Percentiles rank a stretch among this genome's conserved stretches.
These are phyloP conservation scores for Nicator chloris DNA, from an alignment of 2,113 vertebrate species.

Conservation along the genomic window DNA sequence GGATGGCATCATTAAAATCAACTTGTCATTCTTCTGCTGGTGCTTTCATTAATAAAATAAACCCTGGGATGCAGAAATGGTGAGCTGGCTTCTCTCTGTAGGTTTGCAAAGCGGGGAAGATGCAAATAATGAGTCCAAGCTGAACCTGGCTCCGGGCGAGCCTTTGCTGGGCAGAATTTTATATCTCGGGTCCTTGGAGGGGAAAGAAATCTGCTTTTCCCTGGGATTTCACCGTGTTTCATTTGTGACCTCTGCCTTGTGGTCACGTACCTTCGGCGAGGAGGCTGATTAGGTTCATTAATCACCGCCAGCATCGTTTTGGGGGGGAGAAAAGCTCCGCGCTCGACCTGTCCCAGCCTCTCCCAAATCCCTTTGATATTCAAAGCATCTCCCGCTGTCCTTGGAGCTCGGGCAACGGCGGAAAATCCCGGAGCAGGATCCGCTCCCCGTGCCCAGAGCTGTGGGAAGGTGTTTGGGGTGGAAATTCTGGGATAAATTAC, in stretches of 20 bases:
- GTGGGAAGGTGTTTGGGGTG: accelerated
- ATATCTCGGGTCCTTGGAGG: not conserved
- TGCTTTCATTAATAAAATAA: not conserved
- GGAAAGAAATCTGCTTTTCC: not conserved
- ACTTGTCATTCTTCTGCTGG: not conserved
- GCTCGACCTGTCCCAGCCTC: not conserved
- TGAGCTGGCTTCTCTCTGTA: not conserved
- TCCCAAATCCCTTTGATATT: not conserved
- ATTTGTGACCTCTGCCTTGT: not conserved
- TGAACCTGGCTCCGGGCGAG: not conserved
- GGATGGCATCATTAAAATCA: conserved; percentile 11
- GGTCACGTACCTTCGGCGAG: not conserved
- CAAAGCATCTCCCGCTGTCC: not conserved
- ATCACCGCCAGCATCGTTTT: not conserved
- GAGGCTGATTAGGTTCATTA: not conserved
- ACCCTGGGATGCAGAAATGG: not conserved
- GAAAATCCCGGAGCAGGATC: not conserved
- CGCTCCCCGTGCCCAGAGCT: accelerated
- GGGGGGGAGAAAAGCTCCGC: too few species aligned
- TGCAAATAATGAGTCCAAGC: not conserved
- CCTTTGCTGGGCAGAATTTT: not conserved
- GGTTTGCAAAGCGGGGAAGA: not conserved
- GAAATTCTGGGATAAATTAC: not conserved
- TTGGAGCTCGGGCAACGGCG: accelerated
- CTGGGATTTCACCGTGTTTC: not conserved